A percentile compares a stretch with the other conserved stretches of the same genome.
These are phyloP conservation scores for Acholoe squamosa DNA, from an alignment of 2,888 invertebrate species.

Conservation along the genomic window DNA sequence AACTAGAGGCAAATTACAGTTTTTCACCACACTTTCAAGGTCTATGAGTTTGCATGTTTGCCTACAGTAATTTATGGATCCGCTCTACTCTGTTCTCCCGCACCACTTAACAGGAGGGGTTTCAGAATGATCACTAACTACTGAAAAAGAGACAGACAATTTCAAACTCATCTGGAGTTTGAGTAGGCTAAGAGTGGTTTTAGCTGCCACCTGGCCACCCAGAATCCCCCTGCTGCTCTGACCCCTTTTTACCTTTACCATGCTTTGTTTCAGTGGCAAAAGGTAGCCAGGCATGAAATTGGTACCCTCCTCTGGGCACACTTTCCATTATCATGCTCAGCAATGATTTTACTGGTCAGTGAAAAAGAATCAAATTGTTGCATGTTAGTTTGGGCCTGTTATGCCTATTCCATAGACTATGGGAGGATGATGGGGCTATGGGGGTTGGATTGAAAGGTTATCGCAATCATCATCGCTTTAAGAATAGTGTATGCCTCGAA, in stretches of 20 bases:
- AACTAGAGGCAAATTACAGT: no score
- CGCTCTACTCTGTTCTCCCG: no score
- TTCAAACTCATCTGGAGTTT: conserved; percentile 15
- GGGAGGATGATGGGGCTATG: neutral
- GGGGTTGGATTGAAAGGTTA: no score
- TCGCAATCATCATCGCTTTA: no score
- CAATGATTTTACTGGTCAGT: neutral
- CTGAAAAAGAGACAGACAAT: neutral
- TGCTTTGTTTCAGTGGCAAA: conserved; percentile 32
- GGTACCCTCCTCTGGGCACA: conserved; percentile 28
- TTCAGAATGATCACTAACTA: neutral
- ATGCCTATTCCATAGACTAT: neutral
- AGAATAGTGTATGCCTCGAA: no score
- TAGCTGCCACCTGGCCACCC: neutral
- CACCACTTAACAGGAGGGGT: neutral
- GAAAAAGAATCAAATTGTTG: conserved; percentile 38
- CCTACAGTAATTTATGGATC: no score
- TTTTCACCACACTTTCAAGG: no score
- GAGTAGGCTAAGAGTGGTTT: neutral
- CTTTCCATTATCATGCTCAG: conserved; percentile 37
- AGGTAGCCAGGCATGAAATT: neutral
- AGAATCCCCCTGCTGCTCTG: neutral
- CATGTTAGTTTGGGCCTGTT: neutral
- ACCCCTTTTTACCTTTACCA: neutral
- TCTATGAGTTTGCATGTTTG: no score